Conservation (phyloP, 1,140 invertebrate genomes). For the Hycleus cichorii region DNA sequence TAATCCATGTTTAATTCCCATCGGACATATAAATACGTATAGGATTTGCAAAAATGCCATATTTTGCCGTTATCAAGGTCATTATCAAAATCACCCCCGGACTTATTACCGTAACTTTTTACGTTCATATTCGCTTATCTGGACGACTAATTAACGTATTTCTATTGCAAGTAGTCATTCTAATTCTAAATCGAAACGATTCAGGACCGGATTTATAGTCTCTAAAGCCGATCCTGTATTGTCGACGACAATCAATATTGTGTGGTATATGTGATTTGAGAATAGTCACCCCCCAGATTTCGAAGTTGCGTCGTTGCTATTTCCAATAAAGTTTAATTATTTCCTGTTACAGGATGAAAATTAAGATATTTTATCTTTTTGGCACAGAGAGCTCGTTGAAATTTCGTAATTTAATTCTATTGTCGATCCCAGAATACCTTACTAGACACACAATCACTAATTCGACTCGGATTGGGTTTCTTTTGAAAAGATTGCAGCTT, state of each 20-base stretch:
- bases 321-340: slow-evolving; percentile 5
- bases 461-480: too few species aligned
- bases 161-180: too few species aligned
- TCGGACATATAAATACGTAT: slow-evolving; percentile 32
- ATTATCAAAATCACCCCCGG: slow-evolving; percentile 40
- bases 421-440: not conserved
- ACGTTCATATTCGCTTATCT: slow-evolving; percentile 7
- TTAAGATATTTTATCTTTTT: slow-evolving; percentile 10
- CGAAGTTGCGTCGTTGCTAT: too few species aligned
- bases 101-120: slow-evolving; percentile 20
- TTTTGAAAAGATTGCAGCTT: too few species aligned
- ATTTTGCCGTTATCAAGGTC: slow-evolving; percentile 41
- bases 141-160: not conserved
- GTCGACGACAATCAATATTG: too few species aligned
- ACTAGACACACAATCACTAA: too few species aligned
- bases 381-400: not conserved
- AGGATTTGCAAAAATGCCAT: slow-evolving; percentile 41
- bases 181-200: not conserved
- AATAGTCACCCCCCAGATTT: too few species aligned
- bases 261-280: too few species aligned
- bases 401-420: slow-evolving; percentile 5
- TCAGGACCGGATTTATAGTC: not conserved
- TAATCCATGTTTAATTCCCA: slow-evolving; percentile 35
- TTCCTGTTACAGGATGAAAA: not conserved
- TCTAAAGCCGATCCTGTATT: too few species aligned